Conservation (phyloP, 2,888 invertebrate species). For the Onthophagus sagittarius region DNA sequence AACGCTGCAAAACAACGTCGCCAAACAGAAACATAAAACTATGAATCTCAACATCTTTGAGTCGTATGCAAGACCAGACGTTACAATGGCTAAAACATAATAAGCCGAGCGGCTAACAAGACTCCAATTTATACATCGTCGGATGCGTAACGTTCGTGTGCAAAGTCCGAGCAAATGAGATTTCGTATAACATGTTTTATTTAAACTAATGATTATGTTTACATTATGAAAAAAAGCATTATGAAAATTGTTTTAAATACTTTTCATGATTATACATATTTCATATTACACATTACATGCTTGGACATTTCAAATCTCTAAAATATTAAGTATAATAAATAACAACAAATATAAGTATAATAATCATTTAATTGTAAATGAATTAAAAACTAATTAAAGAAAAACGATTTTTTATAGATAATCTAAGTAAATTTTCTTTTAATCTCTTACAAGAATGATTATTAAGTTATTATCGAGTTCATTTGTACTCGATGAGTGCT, state of each 20-base stretch:
- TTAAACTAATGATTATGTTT: not conserved
- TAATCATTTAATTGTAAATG: not conserved
- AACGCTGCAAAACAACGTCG: conserved; percentile 19
- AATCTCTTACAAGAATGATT: no score
- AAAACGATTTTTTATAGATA: no score
- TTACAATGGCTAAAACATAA: not conserved
- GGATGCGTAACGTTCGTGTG: not conserved
- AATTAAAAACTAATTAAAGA: no score
- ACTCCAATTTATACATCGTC: not conserved
- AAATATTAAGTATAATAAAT: no score
- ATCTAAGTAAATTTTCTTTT: no score
- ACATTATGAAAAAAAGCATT: not conserved
- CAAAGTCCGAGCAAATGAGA: not conserved
- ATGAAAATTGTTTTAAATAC: not conserved
- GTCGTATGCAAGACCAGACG: not conserved
- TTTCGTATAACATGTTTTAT: not conserved
- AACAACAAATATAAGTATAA: no score
- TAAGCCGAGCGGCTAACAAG: not conserved
- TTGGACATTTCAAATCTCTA: not conserved
- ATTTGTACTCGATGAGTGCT: not conserved
- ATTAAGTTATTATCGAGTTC: not conserved
- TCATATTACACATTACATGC: not conserved
- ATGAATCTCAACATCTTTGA: conserved; percentile 19
- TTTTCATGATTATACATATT: not conserved
- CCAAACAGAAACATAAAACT: conserved; percentile 22